Conservation (phyloP, 2,888 invertebrate genomes). For the Silvanus unidentatus region DNA sequence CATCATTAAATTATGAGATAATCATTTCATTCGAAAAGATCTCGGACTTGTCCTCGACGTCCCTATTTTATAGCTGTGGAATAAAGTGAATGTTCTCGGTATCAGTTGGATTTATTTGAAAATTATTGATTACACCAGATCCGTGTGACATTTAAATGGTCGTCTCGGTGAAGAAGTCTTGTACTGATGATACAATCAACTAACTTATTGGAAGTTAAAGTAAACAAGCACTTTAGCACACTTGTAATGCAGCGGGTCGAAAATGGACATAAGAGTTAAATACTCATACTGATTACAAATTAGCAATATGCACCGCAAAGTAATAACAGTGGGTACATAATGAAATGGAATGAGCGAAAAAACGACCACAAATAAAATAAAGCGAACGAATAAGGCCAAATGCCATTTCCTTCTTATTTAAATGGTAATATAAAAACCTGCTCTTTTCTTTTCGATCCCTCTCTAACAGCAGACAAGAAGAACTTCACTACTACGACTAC, state of each 20-base stretch:
- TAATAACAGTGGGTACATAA: no score
- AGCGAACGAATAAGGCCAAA: conserved; percentile 17
- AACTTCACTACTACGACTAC: conserved; percentile 11
- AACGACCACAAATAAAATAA: no score
- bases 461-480: conserved; percentile 10
- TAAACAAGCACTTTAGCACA: neutral
- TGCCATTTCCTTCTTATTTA: conserved; percentile 29
- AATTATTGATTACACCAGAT: no score
- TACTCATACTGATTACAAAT: conserved; percentile 14
- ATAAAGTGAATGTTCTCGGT: no score
- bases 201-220: conserved; percentile 9
- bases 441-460: conserved; percentile 8
- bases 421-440: conserved; percentile 30
- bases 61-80: no score
- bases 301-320: conserved; percentile 8
- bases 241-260: conserved; percentile 13
- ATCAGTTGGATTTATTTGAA: no score
- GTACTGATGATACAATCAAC: conserved; percentile 11
- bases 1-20: no score
- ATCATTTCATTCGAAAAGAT: no score
- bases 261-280: conserved; percentile 12
- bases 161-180: no score
- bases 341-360: no score
- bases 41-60: no score
- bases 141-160: no score